These are phyloP conservation scores for Myrmecobius fasciatus DNA, from an alignment of 2,113 vertebrate genomes.

Conservation along the genomic window DNA sequence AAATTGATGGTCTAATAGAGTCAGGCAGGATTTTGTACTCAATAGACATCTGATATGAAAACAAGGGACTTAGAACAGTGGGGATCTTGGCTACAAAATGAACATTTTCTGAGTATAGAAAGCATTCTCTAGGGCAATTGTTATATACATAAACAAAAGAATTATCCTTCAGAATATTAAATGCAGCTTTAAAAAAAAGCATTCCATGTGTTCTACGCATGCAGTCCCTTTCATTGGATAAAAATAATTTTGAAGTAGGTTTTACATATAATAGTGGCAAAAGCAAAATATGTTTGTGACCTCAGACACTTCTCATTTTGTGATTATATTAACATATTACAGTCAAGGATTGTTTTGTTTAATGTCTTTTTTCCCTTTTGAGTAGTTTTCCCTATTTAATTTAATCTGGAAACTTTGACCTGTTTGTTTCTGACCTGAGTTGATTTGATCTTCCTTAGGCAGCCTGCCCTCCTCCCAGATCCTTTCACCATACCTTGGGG, in stretches of 20 bases:
- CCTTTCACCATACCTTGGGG: background rate
- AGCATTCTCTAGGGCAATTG: background rate
- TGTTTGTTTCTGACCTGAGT: background rate
- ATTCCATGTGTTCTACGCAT: background rate
- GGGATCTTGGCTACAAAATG: background rate
- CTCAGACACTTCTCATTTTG: background rate
- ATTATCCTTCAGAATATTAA: constrained; percentile 37
- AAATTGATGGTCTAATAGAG: background rate
- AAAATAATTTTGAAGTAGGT: background rate
- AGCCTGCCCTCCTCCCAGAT: background rate
- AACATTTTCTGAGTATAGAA: background rate
- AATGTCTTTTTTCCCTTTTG: background rate
- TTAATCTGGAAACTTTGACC: background rate
- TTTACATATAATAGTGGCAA: background rate
- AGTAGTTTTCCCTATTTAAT: background rate
- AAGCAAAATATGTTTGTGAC: background rate
- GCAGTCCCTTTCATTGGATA: background rate
- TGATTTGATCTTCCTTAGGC: background rate
- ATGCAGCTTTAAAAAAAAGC: background rate
- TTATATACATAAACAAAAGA: constrained; percentile 11
- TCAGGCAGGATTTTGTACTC: background rate
- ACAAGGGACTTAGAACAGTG: background rate
- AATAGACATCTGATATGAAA: accelerated
- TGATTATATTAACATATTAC: background rate
- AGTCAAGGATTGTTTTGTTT: background rate